Conservation (phyloP, 1,140 invertebrate species). For the Tetramorium alpestre region DNA sequence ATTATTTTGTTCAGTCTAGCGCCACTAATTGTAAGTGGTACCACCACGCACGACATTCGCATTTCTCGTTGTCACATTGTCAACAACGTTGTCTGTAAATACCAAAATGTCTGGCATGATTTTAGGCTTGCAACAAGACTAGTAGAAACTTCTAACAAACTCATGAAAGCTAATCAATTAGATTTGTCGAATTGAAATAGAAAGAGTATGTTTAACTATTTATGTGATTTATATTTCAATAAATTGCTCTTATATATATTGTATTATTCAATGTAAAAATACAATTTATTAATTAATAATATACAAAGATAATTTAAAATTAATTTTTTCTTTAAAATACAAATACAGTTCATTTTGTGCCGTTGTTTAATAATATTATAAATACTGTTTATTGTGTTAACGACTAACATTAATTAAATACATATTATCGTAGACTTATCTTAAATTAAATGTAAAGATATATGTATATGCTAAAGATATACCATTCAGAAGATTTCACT, state of each 20-base stretch:
- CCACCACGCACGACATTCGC: slow-evolving; percentile 36
- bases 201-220: no score
- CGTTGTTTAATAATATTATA: not conserved
- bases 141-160: not conserved
- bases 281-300: no score
- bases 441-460: not conserved
- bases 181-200: no score
- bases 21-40: not conserved
- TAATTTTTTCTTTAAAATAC: no score
- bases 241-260: no score
- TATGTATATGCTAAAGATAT: not conserved
- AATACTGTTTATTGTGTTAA: not conserved
- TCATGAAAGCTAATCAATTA: not conserved
- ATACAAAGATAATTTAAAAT: no score
- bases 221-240: no score
- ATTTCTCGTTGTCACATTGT: slow-evolving; percentile 32
- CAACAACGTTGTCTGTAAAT: slow-evolving; percentile 53
- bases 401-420: not conserved
- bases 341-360: no score
- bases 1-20: not conserved
- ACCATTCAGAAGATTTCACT: not conserved
- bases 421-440: not conserved
- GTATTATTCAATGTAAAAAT: no score
- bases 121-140: slow-evolving; percentile 6
- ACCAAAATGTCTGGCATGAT: slow-evolving; percentile 29